Base-by-base conservation (phyloP, 2,888 invertebrate genomes). In the Heliconius sara region DNA sequence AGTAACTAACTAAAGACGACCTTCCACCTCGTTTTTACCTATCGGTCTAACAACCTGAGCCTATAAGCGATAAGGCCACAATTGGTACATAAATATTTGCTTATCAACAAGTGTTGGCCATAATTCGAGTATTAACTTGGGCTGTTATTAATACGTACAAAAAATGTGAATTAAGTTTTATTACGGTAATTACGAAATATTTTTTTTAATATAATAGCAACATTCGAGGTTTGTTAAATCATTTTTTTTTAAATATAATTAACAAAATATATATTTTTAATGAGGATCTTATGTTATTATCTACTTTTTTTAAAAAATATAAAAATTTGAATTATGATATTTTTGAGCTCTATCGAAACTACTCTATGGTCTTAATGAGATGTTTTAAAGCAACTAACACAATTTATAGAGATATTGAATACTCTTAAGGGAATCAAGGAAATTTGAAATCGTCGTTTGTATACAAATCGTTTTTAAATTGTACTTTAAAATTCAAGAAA, bases 51-150 rank as follows among this genome's bases (percentile, higher is more conserved):
- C 67, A 34, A 25, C 43, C 70, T 70, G 70, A 6, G 70, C 43
- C 70, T 70, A 47, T 47, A 70, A 43, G 70, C 70, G 70, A 70
- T 70, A 70, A 70, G 43, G 43, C 43, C 43, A 47, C 43, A 70
- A 47, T 70, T 70, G 25, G 25, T 43, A 70, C 70, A 47, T 70
- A 70, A 68, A 70, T 39, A 43, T 47, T 70, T 47, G 70, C 70
- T 70, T 70, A 70, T 70, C 70, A 70, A 70, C 70, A 70, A 70
- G 68, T 70, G 68, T 43, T 68, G 43, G 70, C 47, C 3, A 25
- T 70, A 70, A 70, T 43, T 47, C 43, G 47, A 70, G 70, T 47
- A 70, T 70, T 47, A 70, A 47, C 70, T 70, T 19, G 43, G 16
- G 43, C 43, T 25, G 60, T 47, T 70, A 43, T 47, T 70, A 70